A percentile compares a stretch with the other conserved stretches of the same genome.
Evolutionary conservation across 37 sponge, comb jelly and placozoan genomes (phyloP).

Genomic region (Halichondria panicea): DNA sequence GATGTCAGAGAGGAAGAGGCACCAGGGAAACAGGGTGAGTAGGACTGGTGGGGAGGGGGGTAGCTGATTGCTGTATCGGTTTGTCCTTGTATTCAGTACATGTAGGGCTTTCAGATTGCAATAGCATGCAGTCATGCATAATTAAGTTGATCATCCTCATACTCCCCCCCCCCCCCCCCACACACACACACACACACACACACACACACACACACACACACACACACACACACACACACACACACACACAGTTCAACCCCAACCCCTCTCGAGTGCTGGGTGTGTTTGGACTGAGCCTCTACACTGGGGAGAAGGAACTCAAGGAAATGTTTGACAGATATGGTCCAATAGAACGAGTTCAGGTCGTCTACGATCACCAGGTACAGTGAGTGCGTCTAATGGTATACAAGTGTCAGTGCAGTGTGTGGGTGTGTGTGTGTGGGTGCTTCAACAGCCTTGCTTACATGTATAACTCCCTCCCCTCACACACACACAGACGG

Average conservation of each 20-base stretch:
- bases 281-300: slow-evolving; percentile 94
- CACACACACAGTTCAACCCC: slow-evolving; percentile 60
- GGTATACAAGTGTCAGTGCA: slow-evolving; percentile 20
- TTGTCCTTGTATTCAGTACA: not conserved
- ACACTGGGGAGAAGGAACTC: slow-evolving; percentile 91
- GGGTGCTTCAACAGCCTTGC: not conserved
- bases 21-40: slow-evolving; percentile 68
- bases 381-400: no score
- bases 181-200: not conserved
- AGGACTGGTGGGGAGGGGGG: not conserved
- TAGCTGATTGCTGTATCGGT: not conserved
- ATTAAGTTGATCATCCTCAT: not conserved
- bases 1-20: slow-evolving; percentile 68
- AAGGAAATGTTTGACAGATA: slow-evolving; percentile 79
- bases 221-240: not conserved
- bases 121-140: not conserved
- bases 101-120: not conserved
- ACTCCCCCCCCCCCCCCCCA: not conserved
- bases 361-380: slow-evolving; percentile 92
- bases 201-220: not conserved
- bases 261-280: slow-evolving; percentile 72
- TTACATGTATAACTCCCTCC: not conserved
- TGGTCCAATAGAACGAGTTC: slow-evolving; percentile 82
- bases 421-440: slow-evolving; percentile 12
- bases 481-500: slow-evolving; percentile 51